These are phyloP conservation scores for Stegodyphus mimosarum DNA, from an alignment of 1,140 invertebrate genomes.

Conservation along the genomic window DNA sequence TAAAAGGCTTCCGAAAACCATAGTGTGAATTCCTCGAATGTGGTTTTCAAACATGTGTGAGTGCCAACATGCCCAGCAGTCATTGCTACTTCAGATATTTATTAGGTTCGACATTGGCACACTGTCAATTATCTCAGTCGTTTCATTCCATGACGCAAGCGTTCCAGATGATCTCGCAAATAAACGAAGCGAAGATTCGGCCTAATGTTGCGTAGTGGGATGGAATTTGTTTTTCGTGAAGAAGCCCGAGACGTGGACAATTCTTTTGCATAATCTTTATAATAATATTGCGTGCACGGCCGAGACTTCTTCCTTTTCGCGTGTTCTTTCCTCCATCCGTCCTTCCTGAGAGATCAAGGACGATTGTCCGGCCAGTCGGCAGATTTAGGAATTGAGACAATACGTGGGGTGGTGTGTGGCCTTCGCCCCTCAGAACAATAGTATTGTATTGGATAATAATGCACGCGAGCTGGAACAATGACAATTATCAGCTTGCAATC, in stretches of 20 bases:
- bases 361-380: slow-evolving; percentile 25
- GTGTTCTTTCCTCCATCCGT: slow-evolving; percentile 36
- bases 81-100: too few relatives aligned
- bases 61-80: too few relatives aligned
- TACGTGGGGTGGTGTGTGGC: slow-evolving; percentile 37
- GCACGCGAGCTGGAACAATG: slow-evolving; percentile 52
- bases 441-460: slow-evolving; percentile 58
- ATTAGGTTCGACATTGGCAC: too few relatives aligned
- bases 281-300: slow-evolving; percentile 12
- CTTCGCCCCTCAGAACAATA: slow-evolving; percentile 46
- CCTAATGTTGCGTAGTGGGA: too few relatives aligned
- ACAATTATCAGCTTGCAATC: slow-evolving; percentile 55
- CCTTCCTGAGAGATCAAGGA: slow-evolving; percentile 46
- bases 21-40: too few relatives aligned
- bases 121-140: too few relatives aligned
- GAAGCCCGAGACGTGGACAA: background rate
- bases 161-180: too few relatives aligned
- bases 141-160: too few relatives aligned
- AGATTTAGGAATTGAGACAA: slow-evolving; percentile 20
- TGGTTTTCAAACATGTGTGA: too few relatives aligned
- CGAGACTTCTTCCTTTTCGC: slow-evolving; percentile 12
- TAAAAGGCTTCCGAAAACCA: too few relatives aligned
- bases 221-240: too few relatives aligned
- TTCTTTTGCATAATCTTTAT: background rate
- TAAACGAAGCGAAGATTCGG: too few relatives aligned